These are phyloP conservation scores for Ptyas mucosa DNA, from an alignment of 2,113 vertebrate genomes.

Conservation along the genomic window DNA sequence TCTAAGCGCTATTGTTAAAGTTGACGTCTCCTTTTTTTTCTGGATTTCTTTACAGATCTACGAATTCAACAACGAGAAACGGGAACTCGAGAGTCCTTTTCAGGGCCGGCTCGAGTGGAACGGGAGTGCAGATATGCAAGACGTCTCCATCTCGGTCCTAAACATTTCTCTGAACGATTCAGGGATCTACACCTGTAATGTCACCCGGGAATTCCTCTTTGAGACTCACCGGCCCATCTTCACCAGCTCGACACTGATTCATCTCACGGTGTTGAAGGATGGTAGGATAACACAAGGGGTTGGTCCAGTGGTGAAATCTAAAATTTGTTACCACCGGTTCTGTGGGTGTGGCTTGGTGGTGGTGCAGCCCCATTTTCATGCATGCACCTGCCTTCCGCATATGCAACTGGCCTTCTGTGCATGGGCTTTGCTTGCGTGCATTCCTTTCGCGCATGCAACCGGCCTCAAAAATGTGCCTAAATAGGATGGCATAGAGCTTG, in stretches of 20 bases:
- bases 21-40: neutral
- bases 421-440: too few species aligned
- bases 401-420: too few species aligned
- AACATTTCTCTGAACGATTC: slow-evolving; percentile 84
- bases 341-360: too few species aligned
- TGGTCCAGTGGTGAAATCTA: neutral
- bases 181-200: slow-evolving; percentile 82
- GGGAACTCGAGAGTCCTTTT: slow-evolving; percentile 71
- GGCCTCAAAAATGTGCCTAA: too few species aligned
- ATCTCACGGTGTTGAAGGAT: slow-evolving; percentile 79
- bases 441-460: too few species aligned
- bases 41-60: slow-evolving; percentile 77
- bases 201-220: slow-evolving; percentile 82
- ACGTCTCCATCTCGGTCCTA: slow-evolving; percentile 84
- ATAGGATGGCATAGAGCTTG: too few species aligned
- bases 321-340: too few species aligned
- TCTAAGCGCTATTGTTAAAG: too few species aligned
- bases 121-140: slow-evolving; percentile 91
- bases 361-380: too few species aligned
- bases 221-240: slow-evolving; percentile 76
- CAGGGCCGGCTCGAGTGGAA: slow-evolving; percentile 83
- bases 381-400: too few species aligned
- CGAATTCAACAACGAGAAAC: slow-evolving; percentile 62
- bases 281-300: slow-evolving; percentile 65
- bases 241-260: slow-evolving; percentile 67